Conservation (phyloP, 2,888 invertebrate species). For the Eucera pruinosa region DNA sequence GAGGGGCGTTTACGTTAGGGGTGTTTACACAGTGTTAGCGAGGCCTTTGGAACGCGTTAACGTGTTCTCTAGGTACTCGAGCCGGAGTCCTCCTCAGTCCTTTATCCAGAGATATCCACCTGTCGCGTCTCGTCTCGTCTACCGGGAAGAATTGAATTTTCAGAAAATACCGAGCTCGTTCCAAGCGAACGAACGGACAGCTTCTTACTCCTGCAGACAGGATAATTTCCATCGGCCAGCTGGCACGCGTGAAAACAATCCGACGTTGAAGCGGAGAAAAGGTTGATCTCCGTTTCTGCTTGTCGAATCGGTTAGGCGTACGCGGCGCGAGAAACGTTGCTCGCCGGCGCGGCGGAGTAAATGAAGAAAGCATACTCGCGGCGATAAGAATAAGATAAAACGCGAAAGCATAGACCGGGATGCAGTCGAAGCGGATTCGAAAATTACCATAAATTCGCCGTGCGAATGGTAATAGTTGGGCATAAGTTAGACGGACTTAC, state of each 20-base stretch:
- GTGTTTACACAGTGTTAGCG: constrained; percentile 73
- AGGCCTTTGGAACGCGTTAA: constrained; percentile 66
- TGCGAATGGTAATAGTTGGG: constrained; percentile 71
- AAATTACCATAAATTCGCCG: constrained; percentile 75
- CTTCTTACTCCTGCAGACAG: not conserved
- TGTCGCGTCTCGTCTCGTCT: constrained; percentile 51
- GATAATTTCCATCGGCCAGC: constrained; percentile 30
- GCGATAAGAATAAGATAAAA: no score
- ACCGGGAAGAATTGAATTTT: constrained; percentile 49
- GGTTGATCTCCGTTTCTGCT: not conserved
- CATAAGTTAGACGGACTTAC: constrained; percentile 66
- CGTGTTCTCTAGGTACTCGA: constrained; percentile 61
- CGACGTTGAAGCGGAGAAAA: constrained; percentile 4
- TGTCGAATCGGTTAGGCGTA: not conserved
- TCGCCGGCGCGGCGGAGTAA: no score
- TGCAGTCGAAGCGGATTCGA: constrained; percentile 24
- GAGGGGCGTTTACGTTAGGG: constrained; percentile 41
- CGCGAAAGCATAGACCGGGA: not conserved
- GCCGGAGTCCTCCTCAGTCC: constrained; percentile 41
- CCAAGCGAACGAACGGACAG: constrained; percentile 50
- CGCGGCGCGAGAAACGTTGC: no score
- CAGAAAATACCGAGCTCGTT: constrained; percentile 39
- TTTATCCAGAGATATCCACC: constrained; percentile 63
- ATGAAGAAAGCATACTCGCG: no score
- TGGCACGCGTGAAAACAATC: constrained; percentile 35